Conservation (phyloP, 2,113 vertebrate species). For the Eudorcas thomsonii region DNA sequence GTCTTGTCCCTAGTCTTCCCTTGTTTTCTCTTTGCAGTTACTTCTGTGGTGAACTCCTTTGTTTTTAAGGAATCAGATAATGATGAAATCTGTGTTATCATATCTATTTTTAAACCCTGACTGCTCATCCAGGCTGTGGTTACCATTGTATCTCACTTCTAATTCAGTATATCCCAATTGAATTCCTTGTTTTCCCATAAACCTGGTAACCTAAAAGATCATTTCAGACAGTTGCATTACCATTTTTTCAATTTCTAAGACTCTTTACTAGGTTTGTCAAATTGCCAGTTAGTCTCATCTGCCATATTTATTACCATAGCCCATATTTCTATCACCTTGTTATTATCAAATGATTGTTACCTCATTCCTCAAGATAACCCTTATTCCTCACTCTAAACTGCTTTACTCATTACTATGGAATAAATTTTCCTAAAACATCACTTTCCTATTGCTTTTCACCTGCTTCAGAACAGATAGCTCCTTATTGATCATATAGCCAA, state of each 20-base stretch:
- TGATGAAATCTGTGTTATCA: not conserved
- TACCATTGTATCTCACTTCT: not conserved
- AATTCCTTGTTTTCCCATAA: not conserved
- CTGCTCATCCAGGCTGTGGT: not conserved
- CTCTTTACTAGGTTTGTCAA: not conserved
- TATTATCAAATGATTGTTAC: not conserved
- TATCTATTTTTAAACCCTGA: conserved; percentile 1
- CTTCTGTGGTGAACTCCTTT: not conserved
- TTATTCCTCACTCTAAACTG: not conserved
- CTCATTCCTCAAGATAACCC: not conserved
- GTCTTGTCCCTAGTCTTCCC: not conserved
- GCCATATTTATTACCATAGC: not conserved
- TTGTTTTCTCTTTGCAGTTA: not conserved
- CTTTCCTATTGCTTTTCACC: not conserved
- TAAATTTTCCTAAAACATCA: not conserved
- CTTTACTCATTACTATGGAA: not conserved
- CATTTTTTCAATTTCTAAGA: not conserved
- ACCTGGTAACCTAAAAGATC: not conserved
- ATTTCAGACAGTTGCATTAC: not conserved
- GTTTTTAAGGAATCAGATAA: not conserved
- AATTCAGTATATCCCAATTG: not conserved
- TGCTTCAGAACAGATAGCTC: not conserved
- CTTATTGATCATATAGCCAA: not conserved
- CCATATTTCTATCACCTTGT: not conserved
- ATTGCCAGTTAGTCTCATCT: not conserved